Conservation (phyloP, 2,888 invertebrate species). For the Mechanitis messenoides region DNA sequence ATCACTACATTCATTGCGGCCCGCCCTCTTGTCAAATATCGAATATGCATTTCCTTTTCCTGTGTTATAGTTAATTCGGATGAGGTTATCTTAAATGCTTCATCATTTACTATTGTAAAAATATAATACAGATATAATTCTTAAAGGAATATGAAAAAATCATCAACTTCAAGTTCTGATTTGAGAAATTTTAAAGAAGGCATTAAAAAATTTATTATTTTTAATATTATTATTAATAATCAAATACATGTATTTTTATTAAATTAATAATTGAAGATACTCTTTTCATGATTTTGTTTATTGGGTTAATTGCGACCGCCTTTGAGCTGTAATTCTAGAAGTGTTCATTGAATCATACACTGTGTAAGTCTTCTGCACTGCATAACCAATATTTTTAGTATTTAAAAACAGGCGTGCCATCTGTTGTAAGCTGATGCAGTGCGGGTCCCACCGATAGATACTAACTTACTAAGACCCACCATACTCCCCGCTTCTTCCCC, state of each 20-base stretch:
- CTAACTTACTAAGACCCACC: constrained; percentile 42
- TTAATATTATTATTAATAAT: too few relatives aligned
- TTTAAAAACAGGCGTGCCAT: constrained; percentile 75
- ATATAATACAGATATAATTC: not conserved
- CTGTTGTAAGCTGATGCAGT: constrained; percentile 72
- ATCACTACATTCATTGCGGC: constrained; percentile 54
- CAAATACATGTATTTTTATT: too few relatives aligned
- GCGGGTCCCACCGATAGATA: constrained; percentile 65
- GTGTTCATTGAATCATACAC: constrained; percentile 67
- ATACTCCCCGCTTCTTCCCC: constrained; percentile 51
- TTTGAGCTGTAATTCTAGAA: constrained; percentile 68
- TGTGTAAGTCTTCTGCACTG: constrained; percentile 62
- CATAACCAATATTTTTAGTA: constrained; percentile 70
- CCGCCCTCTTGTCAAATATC: constrained; percentile 53
- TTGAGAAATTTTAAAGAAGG: too few relatives aligned
- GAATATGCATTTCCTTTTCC: constrained; percentile 33
- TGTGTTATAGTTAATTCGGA: constrained; percentile 21
- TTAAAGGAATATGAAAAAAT: too few relatives aligned
- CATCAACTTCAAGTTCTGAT: too few relatives aligned
- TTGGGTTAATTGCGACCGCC: constrained; percentile 53
- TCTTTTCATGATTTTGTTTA: not conserved
- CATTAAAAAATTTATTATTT: too few relatives aligned
- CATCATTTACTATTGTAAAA: not conserved
- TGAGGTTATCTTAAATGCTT: constrained; percentile 9
- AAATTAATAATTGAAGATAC: not conserved